Conservation (phyloP, 2,797 vertebrate species). For the Numenius phaeopus region DNA sequence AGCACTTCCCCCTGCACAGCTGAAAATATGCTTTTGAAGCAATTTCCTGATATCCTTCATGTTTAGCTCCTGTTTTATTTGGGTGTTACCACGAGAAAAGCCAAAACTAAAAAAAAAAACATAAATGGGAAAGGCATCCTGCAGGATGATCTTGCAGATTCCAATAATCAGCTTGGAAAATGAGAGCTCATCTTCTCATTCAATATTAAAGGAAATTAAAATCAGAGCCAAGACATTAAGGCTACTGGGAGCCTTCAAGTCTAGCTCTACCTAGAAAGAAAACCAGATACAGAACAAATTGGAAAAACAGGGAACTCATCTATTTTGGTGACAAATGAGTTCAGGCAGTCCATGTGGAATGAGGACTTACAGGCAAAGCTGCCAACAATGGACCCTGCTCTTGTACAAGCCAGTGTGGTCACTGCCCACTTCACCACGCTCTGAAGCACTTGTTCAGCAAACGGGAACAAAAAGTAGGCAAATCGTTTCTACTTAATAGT, state of each 20-base stretch:
- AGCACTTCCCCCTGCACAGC: neutral
- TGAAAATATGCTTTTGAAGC: neutral
- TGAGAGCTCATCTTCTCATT: constrained; percentile 57
- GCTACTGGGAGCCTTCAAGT: constrained; percentile 52
- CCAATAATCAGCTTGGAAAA: constrained; percentile 57
- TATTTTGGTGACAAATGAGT: constrained; percentile 17
- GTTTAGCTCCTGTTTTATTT: neutral
- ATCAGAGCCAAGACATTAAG: constrained; percentile 68
- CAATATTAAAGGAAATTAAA: constrained; percentile 68
- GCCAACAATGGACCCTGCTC: neutral
- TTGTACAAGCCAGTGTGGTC: neutral
- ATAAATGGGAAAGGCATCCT: neutral
- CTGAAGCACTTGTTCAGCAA: neutral
- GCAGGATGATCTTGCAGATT: constrained; percentile 44
- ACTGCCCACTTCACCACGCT: neutral
- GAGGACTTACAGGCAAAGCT: neutral
- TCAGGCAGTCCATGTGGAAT: neutral
- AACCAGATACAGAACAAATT: constrained; percentile 34
- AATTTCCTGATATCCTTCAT: neutral
- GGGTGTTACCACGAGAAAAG: neutral
- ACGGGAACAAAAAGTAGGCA: neutral
- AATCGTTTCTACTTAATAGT: neutral
- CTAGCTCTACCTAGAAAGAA: constrained; percentile 55
- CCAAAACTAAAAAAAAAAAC: neutral
- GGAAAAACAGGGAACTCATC: neutral